A percentile compares a stretch with the other conserved stretches of the same genome.
Evolutionary conservation across 1,140 invertebrate species (phyloP).

Genomic region (Temnothorax longispinosus): DNA sequence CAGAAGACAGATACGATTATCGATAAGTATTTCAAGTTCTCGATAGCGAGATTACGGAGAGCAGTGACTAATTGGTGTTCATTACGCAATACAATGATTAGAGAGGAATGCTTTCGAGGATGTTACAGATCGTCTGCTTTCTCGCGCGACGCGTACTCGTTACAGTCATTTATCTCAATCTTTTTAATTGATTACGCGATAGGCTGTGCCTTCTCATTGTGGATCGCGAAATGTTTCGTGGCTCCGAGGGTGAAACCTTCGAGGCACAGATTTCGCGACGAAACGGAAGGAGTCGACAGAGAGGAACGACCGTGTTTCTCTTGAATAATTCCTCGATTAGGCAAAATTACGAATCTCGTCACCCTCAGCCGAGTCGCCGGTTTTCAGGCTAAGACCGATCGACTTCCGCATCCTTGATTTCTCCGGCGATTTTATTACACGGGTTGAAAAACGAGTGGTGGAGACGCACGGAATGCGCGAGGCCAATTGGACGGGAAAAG

Average conservation of each 20-base stretch:
- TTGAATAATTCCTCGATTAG: conserved; percentile 73
- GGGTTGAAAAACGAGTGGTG: background rate
- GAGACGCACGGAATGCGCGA: conserved; percentile 4
- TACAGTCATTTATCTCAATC: background rate
- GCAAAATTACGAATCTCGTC: conserved; percentile 64
- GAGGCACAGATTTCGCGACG: background rate
- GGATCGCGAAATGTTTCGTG: background rate
- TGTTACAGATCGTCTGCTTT: background rate
- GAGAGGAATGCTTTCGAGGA: background rate
- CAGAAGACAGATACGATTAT: background rate
- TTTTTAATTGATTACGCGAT: conserved; percentile 21
- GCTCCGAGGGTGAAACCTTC: background rate
- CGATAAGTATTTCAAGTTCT: background rate
- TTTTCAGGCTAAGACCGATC: background rate
- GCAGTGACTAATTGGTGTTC: background rate
- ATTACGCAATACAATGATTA: conserved; percentile 10
- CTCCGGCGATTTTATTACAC: conserved; percentile 56
- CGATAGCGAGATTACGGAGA: background rate
- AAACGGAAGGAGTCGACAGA: background rate
- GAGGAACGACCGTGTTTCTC: background rate
- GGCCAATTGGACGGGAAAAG: conserved; percentile 61
- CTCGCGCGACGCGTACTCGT: background rate
- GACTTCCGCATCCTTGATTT: conserved; percentile 53
- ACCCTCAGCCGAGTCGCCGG: conserved; percentile 7
- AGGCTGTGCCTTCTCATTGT: background rate